Conservation (phyloP, 2,113 vertebrate species). For the Numida meleagris region DNA sequence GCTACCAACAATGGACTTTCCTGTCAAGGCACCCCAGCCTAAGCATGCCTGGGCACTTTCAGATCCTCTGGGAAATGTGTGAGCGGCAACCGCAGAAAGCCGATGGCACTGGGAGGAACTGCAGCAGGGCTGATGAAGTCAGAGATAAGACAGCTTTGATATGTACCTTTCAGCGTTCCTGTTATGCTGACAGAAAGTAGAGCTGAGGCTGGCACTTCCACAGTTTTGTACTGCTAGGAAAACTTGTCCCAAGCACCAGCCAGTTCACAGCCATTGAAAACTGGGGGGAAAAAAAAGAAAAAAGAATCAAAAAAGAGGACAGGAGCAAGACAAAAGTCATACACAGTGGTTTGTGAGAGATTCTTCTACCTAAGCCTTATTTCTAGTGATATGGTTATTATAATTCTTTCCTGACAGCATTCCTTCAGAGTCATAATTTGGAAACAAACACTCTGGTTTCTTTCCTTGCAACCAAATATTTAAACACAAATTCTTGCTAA, state of each 20-base stretch:
- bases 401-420: background rate
- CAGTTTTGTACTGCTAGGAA: background rate
- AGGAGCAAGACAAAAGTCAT: background rate
- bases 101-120: background rate
- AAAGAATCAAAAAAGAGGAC: background rate
- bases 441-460: background rate
- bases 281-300: no score
- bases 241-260: background rate
- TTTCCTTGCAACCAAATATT: background rate
- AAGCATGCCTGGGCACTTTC: background rate
- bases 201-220: background rate
- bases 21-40: rapidly evolving
- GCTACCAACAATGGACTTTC: rapidly evolving
- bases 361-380: background rate
- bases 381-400: background rate
- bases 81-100: background rate
- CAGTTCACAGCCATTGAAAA: background rate
- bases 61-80: rapidly evolving
- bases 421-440: background rate
- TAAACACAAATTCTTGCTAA: background rate
- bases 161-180: background rate
- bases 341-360: background rate
- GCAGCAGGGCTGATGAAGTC: background rate
- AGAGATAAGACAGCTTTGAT: background rate
- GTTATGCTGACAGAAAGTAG: background rate